Evolutionary conservation across 2,797 vertebrate species (phyloP), one percentile per base, ranked within the genome.

Genomic region (Gymnocypris eckloni): DNA sequence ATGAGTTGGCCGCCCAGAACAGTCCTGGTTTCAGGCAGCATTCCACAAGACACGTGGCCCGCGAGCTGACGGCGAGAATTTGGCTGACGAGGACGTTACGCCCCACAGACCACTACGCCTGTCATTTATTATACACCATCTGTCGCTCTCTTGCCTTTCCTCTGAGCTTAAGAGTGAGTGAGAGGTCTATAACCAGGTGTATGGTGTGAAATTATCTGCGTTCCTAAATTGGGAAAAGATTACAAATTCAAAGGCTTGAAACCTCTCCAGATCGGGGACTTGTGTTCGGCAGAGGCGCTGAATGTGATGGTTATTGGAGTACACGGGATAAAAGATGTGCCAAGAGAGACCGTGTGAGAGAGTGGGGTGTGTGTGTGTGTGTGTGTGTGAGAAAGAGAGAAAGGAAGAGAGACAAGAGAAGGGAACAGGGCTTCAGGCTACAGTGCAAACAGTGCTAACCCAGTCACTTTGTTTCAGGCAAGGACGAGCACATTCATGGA

Each of bases 91-190:
- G 91, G 90, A 93, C 89, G 87, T 84, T 90, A 92, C 92, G 91
- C 93, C 93, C 93, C 77, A 89, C 90, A 90, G 93, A 92, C 92
- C 87, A 83, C 85, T 78, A 91, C 89, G 91, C 92, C 93, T 94
- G 94, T 93, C 93, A 84, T 89, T 89, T 89, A 92, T 92, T 92
- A 90, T 86, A 86, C 91, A 91, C 94, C 94, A 95, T 95, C 95
- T 95, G 94, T 92, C 92, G 90, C 87, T 86, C 92, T 69, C 80
- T 43, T 61, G 11, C 28, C 69, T 48, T 67, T 66, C 70, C 78
- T 77, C 73, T 41, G 77, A 83, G 79, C 33, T 77, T 4, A 59
- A 87, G 59, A 56, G 69, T n/a, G 84, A 86, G 54, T 59, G 75
- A 82, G 48, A 75, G 82, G 79, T 87, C 78, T 81, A 81, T 80